A percentile compares a stretch with the other conserved stretches of the same genome.
phyloP scores from a whole-genome alignment of 2,888 invertebrate genomes.

The Tanypteryx hageni region DNA sequence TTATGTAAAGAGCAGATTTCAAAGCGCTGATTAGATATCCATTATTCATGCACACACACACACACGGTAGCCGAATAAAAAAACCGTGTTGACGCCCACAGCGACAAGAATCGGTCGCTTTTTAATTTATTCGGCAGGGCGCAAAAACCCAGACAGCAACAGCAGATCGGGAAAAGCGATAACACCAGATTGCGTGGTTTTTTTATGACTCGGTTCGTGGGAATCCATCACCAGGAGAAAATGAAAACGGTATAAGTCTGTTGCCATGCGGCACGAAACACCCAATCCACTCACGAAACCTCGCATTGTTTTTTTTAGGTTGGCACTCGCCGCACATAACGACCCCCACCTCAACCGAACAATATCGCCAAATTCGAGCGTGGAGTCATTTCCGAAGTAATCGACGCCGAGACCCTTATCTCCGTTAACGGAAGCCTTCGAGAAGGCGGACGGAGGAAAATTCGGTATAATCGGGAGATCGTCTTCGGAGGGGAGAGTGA shows the following conservation, averaged over 20 bases:
- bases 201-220: slow-evolving; percentile 43
- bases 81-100: slow-evolving; percentile 35
- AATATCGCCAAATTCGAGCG: background rate
- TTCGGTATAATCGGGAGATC: background rate
- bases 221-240: slow-evolving; percentile 41
- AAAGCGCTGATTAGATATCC: slow-evolving; percentile 46
- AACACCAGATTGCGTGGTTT: slow-evolving; percentile 54
- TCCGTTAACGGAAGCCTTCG: background rate
- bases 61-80: slow-evolving; percentile 36
- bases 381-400: background rate
- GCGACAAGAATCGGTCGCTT: slow-evolving; percentile 40
- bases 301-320: background rate
- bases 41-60: slow-evolving; percentile 54
- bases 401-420: background rate
- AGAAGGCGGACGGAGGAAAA: background rate
- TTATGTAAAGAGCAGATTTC: slow-evolving; percentile 45
- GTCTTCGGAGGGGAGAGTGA: background rate
- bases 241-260: background rate
- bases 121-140: background rate
- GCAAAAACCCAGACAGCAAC: slow-evolving; percentile 10
- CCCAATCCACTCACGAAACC: background rate
- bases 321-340: background rate
- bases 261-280: background rate
- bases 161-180: slow-evolving; percentile 39
- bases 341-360: background rate